Percentiles rank a stretch among this genome's conserved stretches.
Conservation (phyloP, 2,113 vertebrate genomes). For the Otolemur garnettii region DNA sequence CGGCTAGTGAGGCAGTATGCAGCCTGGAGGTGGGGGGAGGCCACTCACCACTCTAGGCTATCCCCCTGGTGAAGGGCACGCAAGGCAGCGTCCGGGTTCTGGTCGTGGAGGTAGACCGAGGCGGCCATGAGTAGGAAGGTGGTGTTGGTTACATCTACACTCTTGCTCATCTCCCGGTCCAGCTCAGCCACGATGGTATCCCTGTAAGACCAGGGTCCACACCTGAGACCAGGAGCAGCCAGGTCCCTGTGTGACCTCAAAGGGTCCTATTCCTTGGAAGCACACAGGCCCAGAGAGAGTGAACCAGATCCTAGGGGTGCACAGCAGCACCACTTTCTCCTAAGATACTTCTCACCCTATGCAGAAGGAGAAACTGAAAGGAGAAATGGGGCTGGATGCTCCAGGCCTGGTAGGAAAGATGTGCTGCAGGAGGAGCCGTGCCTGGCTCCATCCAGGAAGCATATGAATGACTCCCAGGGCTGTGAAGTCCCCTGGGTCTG, state of each 20-base stretch:
- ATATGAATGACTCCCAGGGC: not conserved
- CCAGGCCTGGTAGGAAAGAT: rapidly evolving
- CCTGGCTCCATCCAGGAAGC: not conserved
- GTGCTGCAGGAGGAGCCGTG: rapidly evolving
- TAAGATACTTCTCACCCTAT: not conserved
- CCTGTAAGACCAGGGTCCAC: slow-evolving; percentile 79
- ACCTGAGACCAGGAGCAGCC: not conserved
- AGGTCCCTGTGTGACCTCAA: rapidly evolving
- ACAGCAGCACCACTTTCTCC: not conserved
- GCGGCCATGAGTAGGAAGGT: slow-evolving; percentile 96
- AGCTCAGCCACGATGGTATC: slow-evolving; percentile 92
- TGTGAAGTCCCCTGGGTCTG: not conserved
- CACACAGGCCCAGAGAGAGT: not conserved
- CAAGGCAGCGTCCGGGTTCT: slow-evolving; percentile 93
- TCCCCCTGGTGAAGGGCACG: slow-evolving; percentile 95
- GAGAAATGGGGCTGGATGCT: not conserved
- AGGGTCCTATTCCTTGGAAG: not conserved
- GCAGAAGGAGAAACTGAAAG: not conserved
- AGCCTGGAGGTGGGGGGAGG: rapidly evolving
- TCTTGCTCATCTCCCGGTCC: slow-evolving; percentile 96
- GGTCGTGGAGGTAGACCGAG: slow-evolving; percentile 93
- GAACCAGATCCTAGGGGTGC: not conserved
- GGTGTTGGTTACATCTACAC: slow-evolving; percentile 92
- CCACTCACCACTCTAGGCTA: slow-evolving; percentile 94
- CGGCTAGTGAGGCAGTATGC: not conserved